Percentiles rank a stretch among this genome's conserved stretches.
phyloP scores from a whole-genome alignment of 2,113 vertebrate genomes.

The Grammomys surdaster region DNA sequence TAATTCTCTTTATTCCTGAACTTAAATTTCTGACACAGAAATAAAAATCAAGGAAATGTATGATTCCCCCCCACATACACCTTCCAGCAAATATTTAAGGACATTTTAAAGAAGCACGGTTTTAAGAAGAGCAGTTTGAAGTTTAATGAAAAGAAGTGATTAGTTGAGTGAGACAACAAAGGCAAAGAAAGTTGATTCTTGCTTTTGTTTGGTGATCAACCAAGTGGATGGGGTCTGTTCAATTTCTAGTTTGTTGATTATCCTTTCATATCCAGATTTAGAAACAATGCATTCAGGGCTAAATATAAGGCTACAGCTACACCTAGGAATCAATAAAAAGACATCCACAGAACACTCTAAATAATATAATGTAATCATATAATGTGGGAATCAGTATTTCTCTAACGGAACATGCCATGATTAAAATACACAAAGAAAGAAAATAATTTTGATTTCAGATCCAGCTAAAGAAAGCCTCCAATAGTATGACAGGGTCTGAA shows the following conservation, averaged over 20 bases:
- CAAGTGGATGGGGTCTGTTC: constrained; percentile 42
- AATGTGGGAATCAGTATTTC: constrained; percentile 29
- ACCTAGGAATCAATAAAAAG: constrained; percentile 9
- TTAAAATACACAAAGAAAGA: constrained; percentile 52
- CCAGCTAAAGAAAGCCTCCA: constrained; percentile 64
- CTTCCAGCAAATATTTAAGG: constrained; percentile 49
- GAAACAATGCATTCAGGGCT: constrained; percentile 42
- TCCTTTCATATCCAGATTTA: constrained; percentile 40
- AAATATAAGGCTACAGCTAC: constrained; percentile 20
- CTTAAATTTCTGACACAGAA: constrained; percentile 58
- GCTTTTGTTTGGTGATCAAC: constrained; percentile 64
- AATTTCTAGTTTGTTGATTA: constrained; percentile 62
- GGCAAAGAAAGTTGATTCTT: constrained; percentile 58
- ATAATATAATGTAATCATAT: background rate
- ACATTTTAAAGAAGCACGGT: constrained; percentile 61
- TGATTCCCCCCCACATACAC: rapidly evolving
- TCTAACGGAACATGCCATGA: constrained; percentile 48
- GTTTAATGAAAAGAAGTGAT: constrained; percentile 66
- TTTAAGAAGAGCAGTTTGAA: constrained; percentile 71
- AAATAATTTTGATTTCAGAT: constrained; percentile 62
- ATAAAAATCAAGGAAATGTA: constrained; percentile 62
- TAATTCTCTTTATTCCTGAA: constrained; percentile 43
- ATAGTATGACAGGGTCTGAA: background rate
- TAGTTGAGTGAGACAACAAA: constrained; percentile 59
- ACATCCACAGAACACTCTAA: constrained; percentile 16